Evolutionary conservation across 2,888 invertebrate genomes (phyloP).

Genomic region (Cryptocephalus primarius): DNA sequence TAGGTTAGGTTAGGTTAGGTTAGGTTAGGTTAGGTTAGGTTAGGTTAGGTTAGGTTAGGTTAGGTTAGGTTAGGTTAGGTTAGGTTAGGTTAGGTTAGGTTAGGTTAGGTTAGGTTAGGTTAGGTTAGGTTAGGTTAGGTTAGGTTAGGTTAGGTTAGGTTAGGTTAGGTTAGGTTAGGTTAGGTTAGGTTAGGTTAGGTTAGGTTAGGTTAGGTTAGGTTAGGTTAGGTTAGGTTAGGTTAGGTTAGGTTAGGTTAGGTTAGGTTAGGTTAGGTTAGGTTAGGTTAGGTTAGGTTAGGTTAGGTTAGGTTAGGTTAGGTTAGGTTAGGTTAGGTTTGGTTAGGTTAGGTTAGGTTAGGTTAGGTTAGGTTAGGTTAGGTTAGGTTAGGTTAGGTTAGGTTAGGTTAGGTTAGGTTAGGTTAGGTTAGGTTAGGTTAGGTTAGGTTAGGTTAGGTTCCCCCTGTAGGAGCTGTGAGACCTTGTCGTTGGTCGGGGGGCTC

Average conservation of each 20-base stretch:
- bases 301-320: conserved; percentile 8
- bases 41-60: conserved; percentile 8
- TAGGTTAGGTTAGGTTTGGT: conserved; percentile 9
- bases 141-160: too few relatives aligned
- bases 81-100: too few relatives aligned
- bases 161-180: too few relatives aligned
- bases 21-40: conserved; percentile 5
- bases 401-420: conserved; percentile 14
- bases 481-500: too few relatives aligned
- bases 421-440: conserved; percentile 15
- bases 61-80: not conserved
- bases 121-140: too few relatives aligned
- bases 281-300: conserved; percentile 13
- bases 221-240: conserved; percentile 10
- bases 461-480: too few relatives aligned
- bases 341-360: conserved; percentile 12
- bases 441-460: too few relatives aligned
- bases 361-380: too few relatives aligned
- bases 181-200: too few relatives aligned
- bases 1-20: conserved; percentile 3
- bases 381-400: conserved; percentile 13
- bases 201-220: too few relatives aligned
- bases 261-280: conserved; percentile 11
- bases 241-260: conserved; percentile 11
- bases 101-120: too few relatives aligned